A percentile compares a stretch with the other conserved stretches of the same genome.
These are phyloP conservation scores for Erpornis zantholeuca DNA, from an alignment of 2,113 vertebrate species.

Conservation along the genomic window DNA sequence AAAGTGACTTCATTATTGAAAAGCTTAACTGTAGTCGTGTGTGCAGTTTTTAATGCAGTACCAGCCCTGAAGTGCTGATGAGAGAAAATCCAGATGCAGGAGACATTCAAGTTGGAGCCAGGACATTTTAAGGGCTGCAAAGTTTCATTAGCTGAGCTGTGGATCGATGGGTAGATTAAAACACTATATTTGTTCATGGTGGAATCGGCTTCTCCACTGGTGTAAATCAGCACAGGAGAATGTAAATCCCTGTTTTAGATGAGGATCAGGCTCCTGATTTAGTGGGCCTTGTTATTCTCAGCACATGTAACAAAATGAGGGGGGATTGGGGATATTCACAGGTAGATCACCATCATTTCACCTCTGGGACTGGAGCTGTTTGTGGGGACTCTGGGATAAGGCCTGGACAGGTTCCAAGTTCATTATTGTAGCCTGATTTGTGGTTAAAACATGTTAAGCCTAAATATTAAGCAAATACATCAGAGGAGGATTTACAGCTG, in stretches of 20 bases:
- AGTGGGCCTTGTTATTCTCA: conserved; percentile 39
- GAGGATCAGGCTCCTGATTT: conserved; percentile 45
- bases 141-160: conserved; percentile 59
- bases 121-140: conserved; percentile 37
- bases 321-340: background rate
- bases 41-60: conserved; percentile 51
- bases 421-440: conserved; percentile 58
- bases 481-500: conserved; percentile 62
- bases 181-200: conserved; percentile 1
- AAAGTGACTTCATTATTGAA: conserved; percentile 63
- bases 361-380: conserved; percentile 42
- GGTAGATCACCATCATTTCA: conserved; percentile 34
- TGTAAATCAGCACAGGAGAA: conserved; percentile 37
- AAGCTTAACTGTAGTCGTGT: conserved; percentile 47
- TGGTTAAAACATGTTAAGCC: conserved; percentile 70
- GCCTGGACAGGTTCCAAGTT: conserved; percentile 49
- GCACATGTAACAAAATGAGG: conserved; percentile 6
- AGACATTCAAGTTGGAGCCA: conserved; percentile 39
- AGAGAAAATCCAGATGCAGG: conserved; percentile 59
- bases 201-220: conserved; percentile 5
- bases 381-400: conserved; percentile 55
- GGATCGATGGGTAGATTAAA: conserved; percentile 47
- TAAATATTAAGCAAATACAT: conserved; percentile 71
- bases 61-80: conserved; percentile 31
- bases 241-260: conserved; percentile 30